Evolutionary conservation across 2,113 vertebrate species (phyloP), one percentile per base, ranked within the genome.

Genomic region (Thymallus thymallus): DNA sequence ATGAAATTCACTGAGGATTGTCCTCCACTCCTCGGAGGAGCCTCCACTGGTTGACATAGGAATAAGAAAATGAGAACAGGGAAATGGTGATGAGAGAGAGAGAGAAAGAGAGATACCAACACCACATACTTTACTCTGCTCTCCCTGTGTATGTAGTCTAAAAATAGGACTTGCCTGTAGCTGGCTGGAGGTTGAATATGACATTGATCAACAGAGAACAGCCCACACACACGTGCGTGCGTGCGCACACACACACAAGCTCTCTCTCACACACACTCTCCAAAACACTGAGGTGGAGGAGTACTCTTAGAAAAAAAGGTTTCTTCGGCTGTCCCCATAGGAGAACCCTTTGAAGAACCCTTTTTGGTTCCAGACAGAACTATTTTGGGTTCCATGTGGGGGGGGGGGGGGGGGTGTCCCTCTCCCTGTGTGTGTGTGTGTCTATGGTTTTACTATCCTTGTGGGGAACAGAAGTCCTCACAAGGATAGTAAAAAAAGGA

Each of bases 161-260:
- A 45, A 46, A 68, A 68, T 68, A 68, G 12, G n/a, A 68, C 22
- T 68, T 46, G 35, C 41, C 32, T 22, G 41, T 68, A 46, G 20
- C 66, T 45, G 6, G 66, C 66, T 63, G 61, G 61, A 63, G 61
- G 61, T 46, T n/a, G 18, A 46, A 68, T 14, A 68, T 68, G 66
- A 68, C 66, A 68, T 68, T 68, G 66, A 68, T 68, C 35, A 68
- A 68, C 66, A 16, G 32, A 75, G 26, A 82, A 72, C 77, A 55
- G 71, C 70, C 32, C 66, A 74, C 73, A 10, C 58, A 22, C 56
- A 60, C 56, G 3, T 12, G 16, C 9, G 16, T 16, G 20, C 56
- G 16, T 18, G 4, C 13, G 3, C 13, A 76, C 35, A 26, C 48
- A 30, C 41, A 45, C 9, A 45, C 41, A 45, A 5, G 9, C 41